Evolutionary conservation across 2,888 invertebrate species (phyloP), one percentile per base, ranked within the genome.

Genomic region (Graphium colonna): DNA sequence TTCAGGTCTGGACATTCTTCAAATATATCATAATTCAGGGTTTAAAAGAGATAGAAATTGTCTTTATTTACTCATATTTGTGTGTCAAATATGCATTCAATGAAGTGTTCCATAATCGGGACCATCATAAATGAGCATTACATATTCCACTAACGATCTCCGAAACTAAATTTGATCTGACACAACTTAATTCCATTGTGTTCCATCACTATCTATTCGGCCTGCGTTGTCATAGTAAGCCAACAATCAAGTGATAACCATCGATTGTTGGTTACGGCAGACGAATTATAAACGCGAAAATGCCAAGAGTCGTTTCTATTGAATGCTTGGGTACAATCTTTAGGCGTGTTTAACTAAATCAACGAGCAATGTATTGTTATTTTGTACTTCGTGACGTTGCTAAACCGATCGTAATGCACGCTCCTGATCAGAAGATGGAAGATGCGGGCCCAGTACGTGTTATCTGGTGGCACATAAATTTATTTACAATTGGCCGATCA

Each of bases 161-260:
- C 41, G 47, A 49, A 47, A 58, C 52, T 59, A 59, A 57, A 64
- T 65, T 64, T 62, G 62, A 63, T 62, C 63, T 62, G 57, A 64
- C 64, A 63, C 64, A 63, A 65, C 64, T 65, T 66, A 65, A 68
- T 67, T 68, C 65, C 58, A 68, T 68, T 68, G 67, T 68, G 51
- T 61, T 60, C 52, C 38, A 38, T 57, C 57, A 54, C 58, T 64
- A 61, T 61, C 60, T 62, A 61, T 63, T 64, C 66, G 57, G 57
- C 57, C 61, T 63, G 60, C 64, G 64, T 62, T 62, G 62, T 64
- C 63, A 60, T 61, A 60, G 61, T 62, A 64, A 61, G 60, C 66
- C 55, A 60, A 61, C 67, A 68, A 67, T 68, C 68, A 62, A 63
- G 55, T 57, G 67, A 67, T 64, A 64, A 64, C 58, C 51, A 68